These are phyloP conservation scores for Leucozona laternaria DNA, from an alignment of 2,888 invertebrate genomes.

Conservation along the genomic window DNA sequence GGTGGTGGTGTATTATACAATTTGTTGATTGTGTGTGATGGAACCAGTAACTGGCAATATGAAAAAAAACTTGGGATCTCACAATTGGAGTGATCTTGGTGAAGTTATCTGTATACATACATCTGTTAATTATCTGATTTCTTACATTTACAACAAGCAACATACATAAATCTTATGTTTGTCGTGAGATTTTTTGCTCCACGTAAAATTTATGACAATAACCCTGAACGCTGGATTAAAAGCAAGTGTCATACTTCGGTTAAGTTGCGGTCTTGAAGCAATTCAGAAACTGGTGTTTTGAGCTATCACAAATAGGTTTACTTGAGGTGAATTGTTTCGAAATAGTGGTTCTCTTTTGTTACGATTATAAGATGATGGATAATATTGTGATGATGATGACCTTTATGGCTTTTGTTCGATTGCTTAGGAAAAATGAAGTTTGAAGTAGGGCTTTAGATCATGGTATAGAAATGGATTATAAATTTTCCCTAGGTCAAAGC, in stretches of 20 bases:
- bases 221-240: conserved; percentile 53
- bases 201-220: conserved; percentile 50
- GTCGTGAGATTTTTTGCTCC: conserved; percentile 47
- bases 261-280: conserved; percentile 14
- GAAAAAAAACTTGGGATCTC: neutral
- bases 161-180: conserved; percentile 46
- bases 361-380: neutral
- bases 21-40: conserved; percentile 5
- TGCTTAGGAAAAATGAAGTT: neutral
- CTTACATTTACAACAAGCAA: neutral
- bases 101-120: neutral
- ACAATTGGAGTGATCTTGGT: conserved; percentile 21
- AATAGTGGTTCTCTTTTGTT: conserved; percentile 5
- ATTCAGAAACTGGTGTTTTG: conserved; percentile 12
- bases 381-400: conserved; percentile 3
- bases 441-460: neutral
- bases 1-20: conserved; percentile 4
- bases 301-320: neutral
- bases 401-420: conserved; percentile 20
- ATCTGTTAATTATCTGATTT: neutral
- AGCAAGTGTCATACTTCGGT: conserved; percentile 50
- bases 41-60: neutral
- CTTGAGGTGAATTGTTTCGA: conserved; percentile 13
- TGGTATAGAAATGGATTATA: neutral
- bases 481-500: neutral